phyloP scores from a whole-genome alignment of 2,797 vertebrate species.

The Rhynchonycteris naso region DNA sequence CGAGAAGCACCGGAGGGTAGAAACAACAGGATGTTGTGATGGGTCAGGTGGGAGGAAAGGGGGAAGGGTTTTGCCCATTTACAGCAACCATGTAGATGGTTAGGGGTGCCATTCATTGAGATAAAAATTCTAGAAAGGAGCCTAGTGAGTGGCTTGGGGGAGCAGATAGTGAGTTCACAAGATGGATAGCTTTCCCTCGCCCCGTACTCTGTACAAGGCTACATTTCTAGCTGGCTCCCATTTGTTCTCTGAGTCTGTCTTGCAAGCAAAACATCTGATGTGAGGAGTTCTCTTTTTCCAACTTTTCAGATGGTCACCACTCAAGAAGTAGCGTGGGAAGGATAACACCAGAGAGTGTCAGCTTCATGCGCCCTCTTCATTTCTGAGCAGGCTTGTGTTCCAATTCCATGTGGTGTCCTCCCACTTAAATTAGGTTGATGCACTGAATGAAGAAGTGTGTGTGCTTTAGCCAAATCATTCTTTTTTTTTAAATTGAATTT shows the following conservation, averaged over 20 bases:
- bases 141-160: no score
- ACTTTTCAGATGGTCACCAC: background rate
- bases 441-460: background rate
- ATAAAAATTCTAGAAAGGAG: background rate
- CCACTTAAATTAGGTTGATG: background rate
- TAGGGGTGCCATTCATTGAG: background rate
- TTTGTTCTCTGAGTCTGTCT: background rate
- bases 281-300: background rate
- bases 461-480: background rate
- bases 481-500: background rate
- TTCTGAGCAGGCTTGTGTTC: background rate
- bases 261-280: background rate
- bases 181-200: no score
- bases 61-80: background rate
- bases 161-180: background rate
- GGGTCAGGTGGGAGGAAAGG: background rate
- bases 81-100: background rate
- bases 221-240: background rate
- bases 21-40: background rate
- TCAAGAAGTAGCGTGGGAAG: background rate
- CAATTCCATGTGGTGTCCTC: background rate
- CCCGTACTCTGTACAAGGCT: background rate
- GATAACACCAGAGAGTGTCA: background rate
- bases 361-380: accelerated
- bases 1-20: background rate